Evolutionary conservation across 2,113 vertebrate genomes (phyloP).

Genomic region (Cephalopterus ornatus): DNA sequence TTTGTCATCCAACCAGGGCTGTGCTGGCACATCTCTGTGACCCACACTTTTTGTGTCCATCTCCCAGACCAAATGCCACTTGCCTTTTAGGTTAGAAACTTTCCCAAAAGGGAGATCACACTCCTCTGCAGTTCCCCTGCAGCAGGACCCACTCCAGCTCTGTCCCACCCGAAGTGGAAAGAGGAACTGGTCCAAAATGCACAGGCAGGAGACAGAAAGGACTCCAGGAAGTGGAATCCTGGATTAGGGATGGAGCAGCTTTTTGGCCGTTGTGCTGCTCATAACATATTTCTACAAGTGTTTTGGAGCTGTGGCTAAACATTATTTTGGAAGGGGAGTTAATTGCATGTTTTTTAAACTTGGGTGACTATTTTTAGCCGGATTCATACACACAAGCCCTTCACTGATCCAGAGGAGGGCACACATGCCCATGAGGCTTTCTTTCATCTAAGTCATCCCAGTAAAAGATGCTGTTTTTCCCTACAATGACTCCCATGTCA

Average conservation of each 20-base stretch:
- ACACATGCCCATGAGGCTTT: neutral
- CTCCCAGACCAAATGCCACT: neutral
- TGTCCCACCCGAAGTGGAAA: neutral
- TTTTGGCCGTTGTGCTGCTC: neutral
- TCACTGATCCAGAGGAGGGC: neutral
- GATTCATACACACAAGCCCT: neutral
- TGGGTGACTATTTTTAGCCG: neutral
- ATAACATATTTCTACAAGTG: neutral
- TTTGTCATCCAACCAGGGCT: neutral
- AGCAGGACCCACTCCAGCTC: neutral
- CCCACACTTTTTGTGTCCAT: accelerated
- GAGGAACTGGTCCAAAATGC: neutral
- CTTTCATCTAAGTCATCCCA: neutral
- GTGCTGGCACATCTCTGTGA: neutral
- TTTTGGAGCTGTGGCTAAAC: neutral
- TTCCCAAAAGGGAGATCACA: accelerated
- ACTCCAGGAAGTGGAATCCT: neutral
- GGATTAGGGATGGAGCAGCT: neutral
- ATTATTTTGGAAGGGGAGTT: neutral
- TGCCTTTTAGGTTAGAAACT: neutral
- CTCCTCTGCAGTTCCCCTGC: neutral
- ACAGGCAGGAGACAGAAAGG: neutral
- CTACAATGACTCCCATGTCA: neutral
- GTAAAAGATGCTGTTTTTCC: neutral
- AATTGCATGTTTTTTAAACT: neutral